These are phyloP conservation scores for Volucella inflata DNA, from an alignment of 2,888 invertebrate species.

Conservation along the genomic window DNA sequence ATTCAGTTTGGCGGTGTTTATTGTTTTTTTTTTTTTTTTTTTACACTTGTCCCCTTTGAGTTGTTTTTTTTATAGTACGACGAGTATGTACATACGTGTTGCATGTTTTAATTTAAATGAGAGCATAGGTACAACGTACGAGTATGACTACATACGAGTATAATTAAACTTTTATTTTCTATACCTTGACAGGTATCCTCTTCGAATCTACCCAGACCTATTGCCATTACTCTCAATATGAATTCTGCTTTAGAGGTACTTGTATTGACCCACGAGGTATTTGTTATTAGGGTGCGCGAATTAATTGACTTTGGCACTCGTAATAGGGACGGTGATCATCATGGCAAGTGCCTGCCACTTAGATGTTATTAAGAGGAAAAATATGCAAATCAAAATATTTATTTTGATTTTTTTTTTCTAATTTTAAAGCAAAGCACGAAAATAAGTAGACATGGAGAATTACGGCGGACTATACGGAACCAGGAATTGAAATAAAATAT, in stretches of 20 bases:
- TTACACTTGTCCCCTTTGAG: constrained; percentile 11
- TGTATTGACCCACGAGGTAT: constrained; percentile 4
- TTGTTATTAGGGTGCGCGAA: constrained; percentile 22
- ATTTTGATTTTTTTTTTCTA: constrained; percentile 7
- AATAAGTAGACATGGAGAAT: background rate
- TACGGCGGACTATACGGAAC: background rate
- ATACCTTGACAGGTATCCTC: background rate
- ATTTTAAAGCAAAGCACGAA: constrained; percentile 19
- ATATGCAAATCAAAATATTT: constrained; percentile 33
- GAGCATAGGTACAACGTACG: background rate
- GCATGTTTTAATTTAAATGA: constrained; percentile 19
- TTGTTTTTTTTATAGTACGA: constrained; percentile 27
- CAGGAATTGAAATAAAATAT: too few relatives aligned
- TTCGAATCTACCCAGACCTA: background rate
- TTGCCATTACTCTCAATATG: background rate
- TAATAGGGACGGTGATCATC: background rate
- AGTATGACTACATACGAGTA: background rate
- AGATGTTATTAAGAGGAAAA: constrained; percentile 6
- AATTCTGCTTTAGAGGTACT: background rate
- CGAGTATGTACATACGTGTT: background rate
- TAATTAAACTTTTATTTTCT: constrained; percentile 56
- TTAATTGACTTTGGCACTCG: constrained; percentile 45
- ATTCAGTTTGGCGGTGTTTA: background rate
- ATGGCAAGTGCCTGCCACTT: constrained; percentile 31
- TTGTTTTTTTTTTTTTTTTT: background rate